Evolutionary conservation across 2,797 vertebrate species (phyloP), one percentile per base, ranked within the genome.

Genomic region (Halcyon leucocephala): DNA sequence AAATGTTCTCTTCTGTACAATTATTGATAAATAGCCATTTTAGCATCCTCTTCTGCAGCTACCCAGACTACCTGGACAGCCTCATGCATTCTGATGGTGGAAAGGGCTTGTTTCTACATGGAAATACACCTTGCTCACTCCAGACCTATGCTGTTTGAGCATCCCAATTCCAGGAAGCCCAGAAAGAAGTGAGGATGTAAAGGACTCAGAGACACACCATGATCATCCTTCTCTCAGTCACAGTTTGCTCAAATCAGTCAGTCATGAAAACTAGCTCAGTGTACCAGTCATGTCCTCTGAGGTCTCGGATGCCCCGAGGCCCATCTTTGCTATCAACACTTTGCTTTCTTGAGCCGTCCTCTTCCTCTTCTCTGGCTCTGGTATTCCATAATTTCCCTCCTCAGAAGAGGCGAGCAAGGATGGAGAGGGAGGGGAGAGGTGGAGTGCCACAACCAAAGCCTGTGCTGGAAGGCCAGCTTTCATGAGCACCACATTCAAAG

Each of bases 401-500:
- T 41, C 28, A n/a, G 70, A 78, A 69, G 5, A 62, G 15, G 6
- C 10, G n/a, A 86, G 22, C 14, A 37, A 62, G 44, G 22, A 52
- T 8, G n/a, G 69, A 73, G 11, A 79, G 20, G 11, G 6, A 54
- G 12, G 71, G 5, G 22, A 51, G 13, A 0, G 1, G 12, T 60
- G n/a, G 15, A 9, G 12, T 41, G 17, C 24, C 44, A 42, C 25
- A 79, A 13, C 7, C 31, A 61, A 73, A 64, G 17, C 5, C n/a
- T 6, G 0, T 16, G 17, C 29, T 76, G 25, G 17, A 83, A 81
- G 55, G 14, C 46, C 41, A 76, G 14, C 13, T 81, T 35, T 51
- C 48, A 17, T 0, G 1, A 93, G 10, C 2, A 0, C 14, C 1
- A 0, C 8, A 1, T 9, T 22, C 52, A 42, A 46, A 72, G 28